Evolutionary conservation across 2,797 vertebrate species (phyloP).

Genomic region (Prunella strophiata): DNA sequence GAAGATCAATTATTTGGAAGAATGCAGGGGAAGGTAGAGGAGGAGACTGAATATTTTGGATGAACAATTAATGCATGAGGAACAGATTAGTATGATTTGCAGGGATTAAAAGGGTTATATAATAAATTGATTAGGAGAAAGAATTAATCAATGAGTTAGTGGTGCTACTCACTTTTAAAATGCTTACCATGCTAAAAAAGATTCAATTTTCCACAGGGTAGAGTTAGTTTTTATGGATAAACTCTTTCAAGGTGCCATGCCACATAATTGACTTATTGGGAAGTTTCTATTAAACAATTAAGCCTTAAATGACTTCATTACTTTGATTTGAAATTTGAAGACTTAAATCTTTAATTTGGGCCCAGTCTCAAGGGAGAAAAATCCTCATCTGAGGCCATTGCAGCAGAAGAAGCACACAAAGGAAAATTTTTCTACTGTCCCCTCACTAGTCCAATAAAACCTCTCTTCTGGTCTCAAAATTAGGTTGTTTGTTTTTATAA

Average conservation of each 20-base stretch:
- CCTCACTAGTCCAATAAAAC: neutral
- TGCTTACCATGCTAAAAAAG: neutral
- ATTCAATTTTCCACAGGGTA: rapidly evolving
- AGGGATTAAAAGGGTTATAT: neutral
- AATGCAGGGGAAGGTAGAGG: neutral
- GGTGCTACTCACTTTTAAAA: neutral
- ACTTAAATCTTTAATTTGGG: neutral
- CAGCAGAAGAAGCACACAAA: neutral
- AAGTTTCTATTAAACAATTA: neutral
- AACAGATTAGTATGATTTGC: neutral
- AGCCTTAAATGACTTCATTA: neutral
- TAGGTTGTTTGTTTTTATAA: neutral
- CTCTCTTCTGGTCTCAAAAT: neutral
- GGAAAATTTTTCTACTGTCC: neutral
- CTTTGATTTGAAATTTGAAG: neutral
- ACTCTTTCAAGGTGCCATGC: neutral
- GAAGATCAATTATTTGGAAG: neutral
- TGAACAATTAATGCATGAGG: neutral
- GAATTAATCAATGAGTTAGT: slow-evolving; percentile 4
- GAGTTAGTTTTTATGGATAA: neutral
- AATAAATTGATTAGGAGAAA: neutral
- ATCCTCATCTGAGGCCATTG: neutral
- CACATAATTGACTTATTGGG: neutral
- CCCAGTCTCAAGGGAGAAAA: neutral
- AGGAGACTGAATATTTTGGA: neutral